Conservation (phyloP, 2,797 vertebrate genomes). For the Characodon lateralis region DNA sequence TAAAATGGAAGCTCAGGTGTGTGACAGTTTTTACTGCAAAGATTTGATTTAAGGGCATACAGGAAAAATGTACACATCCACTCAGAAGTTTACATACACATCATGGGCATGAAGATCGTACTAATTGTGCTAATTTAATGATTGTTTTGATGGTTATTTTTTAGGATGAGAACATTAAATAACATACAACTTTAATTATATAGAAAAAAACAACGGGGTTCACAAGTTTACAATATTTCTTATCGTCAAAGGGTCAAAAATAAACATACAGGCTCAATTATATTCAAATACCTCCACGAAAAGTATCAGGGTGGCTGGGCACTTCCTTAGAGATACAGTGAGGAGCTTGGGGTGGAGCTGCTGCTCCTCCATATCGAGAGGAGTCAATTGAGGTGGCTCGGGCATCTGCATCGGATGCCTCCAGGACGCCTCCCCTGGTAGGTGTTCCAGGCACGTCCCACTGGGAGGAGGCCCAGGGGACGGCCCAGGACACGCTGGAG, state of each 20-base stretch:
- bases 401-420: too few relatives aligned
- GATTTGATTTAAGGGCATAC: neutral
- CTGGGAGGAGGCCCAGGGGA: too few relatives aligned
- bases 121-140: neutral
- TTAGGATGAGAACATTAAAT: neutral
- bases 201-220: neutral
- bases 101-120: neutral
- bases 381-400: too few relatives aligned
- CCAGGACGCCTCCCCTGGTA: too few relatives aligned
- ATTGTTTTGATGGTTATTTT: neutral
- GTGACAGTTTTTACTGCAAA: neutral
- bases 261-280: neutral
- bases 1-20: conserved; percentile 95
- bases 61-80: neutral
- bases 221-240: neutral
- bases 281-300: neutral
- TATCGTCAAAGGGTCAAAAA: neutral
- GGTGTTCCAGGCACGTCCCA: too few relatives aligned
- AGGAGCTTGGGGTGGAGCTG: too few relatives aligned
- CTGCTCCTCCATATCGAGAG: too few relatives aligned
- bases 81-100: neutral
- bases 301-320: too few relatives aligned
- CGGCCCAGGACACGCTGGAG: too few relatives aligned
- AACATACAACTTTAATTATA: too few relatives aligned
- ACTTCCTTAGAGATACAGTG: too few relatives aligned